A percentile compares a stretch with the other conserved stretches of the same genome.
Evolutionary conservation across 2,113 vertebrate species (phyloP).

Genomic region (Psephotus haematonotus): DNA sequence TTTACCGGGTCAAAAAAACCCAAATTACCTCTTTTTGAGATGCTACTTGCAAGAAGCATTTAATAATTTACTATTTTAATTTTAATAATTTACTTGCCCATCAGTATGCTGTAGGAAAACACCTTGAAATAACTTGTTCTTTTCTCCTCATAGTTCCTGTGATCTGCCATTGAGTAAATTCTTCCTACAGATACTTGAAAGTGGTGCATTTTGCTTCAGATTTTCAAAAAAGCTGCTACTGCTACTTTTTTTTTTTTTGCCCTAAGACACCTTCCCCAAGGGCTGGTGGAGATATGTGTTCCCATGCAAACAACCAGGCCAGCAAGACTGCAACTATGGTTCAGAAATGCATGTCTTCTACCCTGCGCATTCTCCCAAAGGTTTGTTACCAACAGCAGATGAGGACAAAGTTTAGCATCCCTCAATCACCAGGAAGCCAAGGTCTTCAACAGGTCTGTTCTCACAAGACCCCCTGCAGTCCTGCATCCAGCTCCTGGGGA

Average conservation of each 20-base stretch:
- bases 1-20: not conserved
- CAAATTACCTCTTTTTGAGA: not conserved
- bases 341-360: not conserved
- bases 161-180: conserved; percentile 9
- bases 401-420: not conserved
- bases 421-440: not conserved
- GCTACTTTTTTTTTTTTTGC: not conserved
- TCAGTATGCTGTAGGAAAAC: not conserved
- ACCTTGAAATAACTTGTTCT: conserved; percentile 5
- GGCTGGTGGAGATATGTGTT: not conserved
- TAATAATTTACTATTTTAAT: conserved; percentile 45
- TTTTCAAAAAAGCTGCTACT: not conserved
- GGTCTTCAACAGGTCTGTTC: not conserved
- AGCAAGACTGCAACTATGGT: not conserved
- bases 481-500: not conserved
- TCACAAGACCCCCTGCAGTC: not conserved
- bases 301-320: not conserved
- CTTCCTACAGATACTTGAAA: not conserved
- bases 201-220: not conserved
- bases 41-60: not conserved
- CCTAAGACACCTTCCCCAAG: not conserved
- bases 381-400: not conserved
- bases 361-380: not conserved
- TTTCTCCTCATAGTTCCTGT: not conserved
- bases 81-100: conserved; percentile 49